These are phyloP conservation scores for Peromyscus californicus DNA, from an alignment of 2,113 vertebrate genomes.

Conservation along the genomic window DNA sequence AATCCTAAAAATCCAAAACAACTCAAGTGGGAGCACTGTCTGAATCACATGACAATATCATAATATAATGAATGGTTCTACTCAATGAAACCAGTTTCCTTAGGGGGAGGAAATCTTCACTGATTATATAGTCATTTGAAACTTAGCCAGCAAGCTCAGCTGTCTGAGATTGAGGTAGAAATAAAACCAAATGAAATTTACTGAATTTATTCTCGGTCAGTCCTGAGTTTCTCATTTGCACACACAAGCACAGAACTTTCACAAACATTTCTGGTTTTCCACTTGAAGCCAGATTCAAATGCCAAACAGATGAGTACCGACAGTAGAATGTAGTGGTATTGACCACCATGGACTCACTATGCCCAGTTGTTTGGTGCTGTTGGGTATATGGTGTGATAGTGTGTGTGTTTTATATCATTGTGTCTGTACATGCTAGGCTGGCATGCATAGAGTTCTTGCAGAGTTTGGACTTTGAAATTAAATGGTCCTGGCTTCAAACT, in stretches of 20 bases:
- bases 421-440: background rate
- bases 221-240: slow-evolving; percentile 16
- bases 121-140: slow-evolving; percentile 49
- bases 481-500: background rate
- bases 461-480: slow-evolving; percentile 19
- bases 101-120: background rate
- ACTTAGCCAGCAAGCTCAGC: background rate
- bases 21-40: background rate
- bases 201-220: slow-evolving; percentile 9
- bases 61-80: background rate
- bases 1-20: background rate
- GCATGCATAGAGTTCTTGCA: background rate
- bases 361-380: background rate
- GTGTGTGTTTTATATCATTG: background rate
- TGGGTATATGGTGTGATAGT: background rate
- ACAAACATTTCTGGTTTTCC: slow-evolving; percentile 5
- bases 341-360: background rate
- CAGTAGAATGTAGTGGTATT: background rate
- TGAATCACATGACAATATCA: background rate
- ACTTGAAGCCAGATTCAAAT: slow-evolving; percentile 27
- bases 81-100: background rate
- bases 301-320: background rate
- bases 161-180: slow-evolving; percentile 13
- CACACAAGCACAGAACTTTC: background rate
- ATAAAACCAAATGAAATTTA: slow-evolving; percentile 56